Evolutionary conservation across 2,113 vertebrate genomes (phyloP), one percentile per base, ranked within the genome.

Genomic region (Mustela nigripes): DNA sequence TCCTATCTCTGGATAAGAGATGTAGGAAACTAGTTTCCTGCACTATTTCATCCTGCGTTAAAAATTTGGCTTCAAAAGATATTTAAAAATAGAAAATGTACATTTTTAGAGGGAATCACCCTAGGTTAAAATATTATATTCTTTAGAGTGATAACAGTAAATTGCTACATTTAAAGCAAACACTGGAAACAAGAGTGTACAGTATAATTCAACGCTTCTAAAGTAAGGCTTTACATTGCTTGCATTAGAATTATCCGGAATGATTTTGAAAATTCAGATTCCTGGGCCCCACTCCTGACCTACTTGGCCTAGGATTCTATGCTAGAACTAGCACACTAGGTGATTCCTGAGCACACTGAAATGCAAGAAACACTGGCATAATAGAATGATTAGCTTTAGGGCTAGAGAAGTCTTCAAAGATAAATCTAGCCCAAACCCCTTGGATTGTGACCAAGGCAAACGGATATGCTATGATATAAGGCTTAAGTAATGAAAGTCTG

Each of bases 401-500:
- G 31, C 71, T 71, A 33, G 26, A 79, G 22, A 31, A 60, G 26
- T 63, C 19, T 58, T 89, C 73, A 69, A 78, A 87, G 42, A 67
- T 53, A 83, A 86, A 56, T 67, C 65, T 69, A 71, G 45, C 79
- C 22, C 21, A 87, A 24, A 53, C 7, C 33, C 16, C 28, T 26
- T 74, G 60, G 45, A 53, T 4, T 69, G 53, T 63, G 53, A 63
- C 45, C 84, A 78, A 81, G 69, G 50, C 65, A 71, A 45, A 78
- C 14, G 16, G 33, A 73, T n/a, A 74, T 39, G 18, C 33, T n/a
- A 56, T 1, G 31, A 36, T 85, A 71, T 16, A 76, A 91, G 4
- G 19, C 93, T 82, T 92, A 93, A 86, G 11, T 65, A 88, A 80
- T 83, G 42, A 94, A 89, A 19, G 12, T 31, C 78, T 84, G 45